Base-by-base conservation (phyloP, 1,140 invertebrate species). In the Nymphalis io region DNA sequence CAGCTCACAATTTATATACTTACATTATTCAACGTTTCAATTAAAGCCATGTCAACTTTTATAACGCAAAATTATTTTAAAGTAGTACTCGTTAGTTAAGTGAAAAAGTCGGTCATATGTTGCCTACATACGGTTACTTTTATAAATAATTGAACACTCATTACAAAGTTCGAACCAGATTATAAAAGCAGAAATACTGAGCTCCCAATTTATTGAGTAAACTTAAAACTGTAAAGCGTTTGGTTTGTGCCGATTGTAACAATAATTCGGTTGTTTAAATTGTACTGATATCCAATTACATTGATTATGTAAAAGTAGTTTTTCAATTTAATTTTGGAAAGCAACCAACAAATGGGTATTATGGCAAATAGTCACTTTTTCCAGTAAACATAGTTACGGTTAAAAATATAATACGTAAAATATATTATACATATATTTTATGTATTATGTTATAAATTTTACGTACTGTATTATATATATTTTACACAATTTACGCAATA, bases 121-220 rank as follows among this genome's bases (percentile, higher is more conserved):
- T 63, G 39, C 38, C 20, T n/a, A 39, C 39, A 59, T 58, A 63
- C 42, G 16, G 63, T 57, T 58, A 63, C 68, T 69, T 58, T 62
- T 64, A 74, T 74, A 74, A 71, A 74, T 74, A 68, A 74, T 74
- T 71, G 53, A 74, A 71, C 65, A 44, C 69, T 68, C 33, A 60
- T 64, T 70, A 62, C 66, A 53, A 73, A 67, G 20, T 73, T 55
- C 40, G 44, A n/a, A 46, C 40, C 42, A 39, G 57, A 67, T 60
- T 53, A 60, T 53, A 60, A 68, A 68, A 51, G 62, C 57, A 71
- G 69, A 70, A 70, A 70, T 66, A 66, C 63, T 55, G 46, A 18
- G 63, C 39, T 57, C 55, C 51, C 44, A 70, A 61, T 70, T 66
- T 71, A 66, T 66, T 55, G 66, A 60, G 57, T 65, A 60, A 63